phyloP scores from a whole-genome alignment of 2,888 invertebrate species.

The Polyploca ridens region DNA sequence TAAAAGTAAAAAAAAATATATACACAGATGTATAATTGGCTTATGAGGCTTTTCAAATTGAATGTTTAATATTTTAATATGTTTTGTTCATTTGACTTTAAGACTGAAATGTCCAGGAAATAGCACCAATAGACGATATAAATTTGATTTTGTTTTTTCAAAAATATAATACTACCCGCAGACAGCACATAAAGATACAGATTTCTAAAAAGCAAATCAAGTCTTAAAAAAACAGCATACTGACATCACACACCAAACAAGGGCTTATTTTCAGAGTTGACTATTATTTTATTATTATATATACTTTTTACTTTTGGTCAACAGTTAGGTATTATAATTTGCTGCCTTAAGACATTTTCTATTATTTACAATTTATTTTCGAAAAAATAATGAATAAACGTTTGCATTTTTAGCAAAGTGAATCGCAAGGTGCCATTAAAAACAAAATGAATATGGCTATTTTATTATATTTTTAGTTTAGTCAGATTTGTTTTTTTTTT shows the following conservation, averaged over 20 bases:
- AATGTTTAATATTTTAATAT: slow-evolving; percentile 69
- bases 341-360: slow-evolving; percentile 24
- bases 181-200: slow-evolving; percentile 58
- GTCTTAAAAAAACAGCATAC: slow-evolving; percentile 32
- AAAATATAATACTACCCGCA: slow-evolving; percentile 56
- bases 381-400: slow-evolving; percentile 33
- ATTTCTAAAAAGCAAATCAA: slow-evolving; percentile 38
- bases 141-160: slow-evolving; percentile 40
- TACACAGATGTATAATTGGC: slow-evolving; percentile 80
- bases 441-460: slow-evolving; percentile 74
- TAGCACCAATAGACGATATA: slow-evolving; percentile 72
- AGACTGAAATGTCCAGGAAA: slow-evolving; percentile 75
- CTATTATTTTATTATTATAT: slow-evolving; percentile 26
- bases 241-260: slow-evolving; percentile 19
- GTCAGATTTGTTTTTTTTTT: slow-evolving; percentile 62
- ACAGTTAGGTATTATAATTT: slow-evolving; percentile 31
- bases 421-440: slow-evolving; percentile 80
- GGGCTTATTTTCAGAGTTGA: slow-evolving; percentile 27
- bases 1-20: slow-evolving; percentile 68
- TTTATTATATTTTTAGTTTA: slow-evolving; percentile 68
- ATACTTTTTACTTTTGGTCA: slow-evolving; percentile 26
- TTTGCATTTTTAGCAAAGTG: slow-evolving; percentile 64
- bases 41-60: slow-evolving; percentile 81
- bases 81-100: slow-evolving; percentile 69
- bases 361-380: slow-evolving; percentile 35